Evolutionary conservation across 1,140 invertebrate species (phyloP).

Genomic region (Cotesia vestalis): DNA sequence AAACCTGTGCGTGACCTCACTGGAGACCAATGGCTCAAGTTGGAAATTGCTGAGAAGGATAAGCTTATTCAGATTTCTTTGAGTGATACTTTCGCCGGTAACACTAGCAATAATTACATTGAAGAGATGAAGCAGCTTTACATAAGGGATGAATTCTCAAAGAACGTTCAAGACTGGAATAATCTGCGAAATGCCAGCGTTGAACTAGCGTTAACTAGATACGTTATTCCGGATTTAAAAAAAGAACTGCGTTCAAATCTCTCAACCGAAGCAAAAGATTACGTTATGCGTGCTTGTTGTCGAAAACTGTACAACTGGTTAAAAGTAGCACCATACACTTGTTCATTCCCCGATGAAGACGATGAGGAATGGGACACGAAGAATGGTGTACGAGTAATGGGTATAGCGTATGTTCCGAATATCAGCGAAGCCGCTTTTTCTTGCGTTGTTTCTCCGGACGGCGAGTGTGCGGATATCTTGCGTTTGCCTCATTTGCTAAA

Average conservation of each 20-base stretch:
- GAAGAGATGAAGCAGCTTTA: slow-evolving; percentile 94
- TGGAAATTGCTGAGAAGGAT: slow-evolving; percentile 87
- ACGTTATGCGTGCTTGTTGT: slow-evolving; percentile 84
- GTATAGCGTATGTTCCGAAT: slow-evolving; percentile 88
- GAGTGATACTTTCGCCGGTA: slow-evolving; percentile 81
- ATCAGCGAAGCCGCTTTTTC: slow-evolving; percentile 88
- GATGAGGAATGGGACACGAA: slow-evolving; percentile 91
- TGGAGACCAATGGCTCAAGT: slow-evolving; percentile 89
- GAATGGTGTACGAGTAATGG: slow-evolving; percentile 87
- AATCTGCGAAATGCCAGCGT: slow-evolving; percentile 85
- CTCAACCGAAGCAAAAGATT: slow-evolving; percentile 88
- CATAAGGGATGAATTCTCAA: slow-evolving; percentile 94
- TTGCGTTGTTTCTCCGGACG: slow-evolving; percentile 86
- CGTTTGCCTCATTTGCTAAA: slow-evolving; percentile 86
- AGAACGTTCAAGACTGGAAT: slow-evolving; percentile 97
- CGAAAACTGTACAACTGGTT: slow-evolving; percentile 91
- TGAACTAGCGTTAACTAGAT: slow-evolving; percentile 85
- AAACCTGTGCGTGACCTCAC: slow-evolving; percentile 93
- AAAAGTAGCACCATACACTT: slow-evolving; percentile 85
- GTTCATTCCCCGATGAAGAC: slow-evolving; percentile 82
- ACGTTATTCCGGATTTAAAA: slow-evolving; percentile 89
- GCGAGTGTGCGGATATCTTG: slow-evolving; percentile 91
- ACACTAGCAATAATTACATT: slow-evolving; percentile 78
- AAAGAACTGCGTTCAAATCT: slow-evolving; percentile 87
- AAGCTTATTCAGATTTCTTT: slow-evolving; percentile 80